Evolutionary conservation across 2,888 invertebrate species (phyloP).

Genomic region (Pasiphila rectangulata): DNA sequence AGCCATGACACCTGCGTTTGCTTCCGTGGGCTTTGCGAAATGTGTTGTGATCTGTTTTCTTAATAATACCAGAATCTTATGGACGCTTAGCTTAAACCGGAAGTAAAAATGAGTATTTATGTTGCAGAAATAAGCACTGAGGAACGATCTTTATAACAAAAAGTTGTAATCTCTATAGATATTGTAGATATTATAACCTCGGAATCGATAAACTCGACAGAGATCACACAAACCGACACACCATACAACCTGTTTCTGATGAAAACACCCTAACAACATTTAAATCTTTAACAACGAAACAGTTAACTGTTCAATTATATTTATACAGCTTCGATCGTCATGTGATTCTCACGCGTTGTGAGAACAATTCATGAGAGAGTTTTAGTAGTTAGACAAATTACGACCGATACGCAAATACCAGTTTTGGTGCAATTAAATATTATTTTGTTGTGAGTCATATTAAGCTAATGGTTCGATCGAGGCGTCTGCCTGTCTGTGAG

Average conservation of each 20-base stretch:
- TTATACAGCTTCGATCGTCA: conserved; percentile 51
- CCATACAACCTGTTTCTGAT: conserved; percentile 26
- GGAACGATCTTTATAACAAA: too few species aligned
- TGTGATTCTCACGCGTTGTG: conserved; percentile 70
- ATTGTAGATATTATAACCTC: background rate
- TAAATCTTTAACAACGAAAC: conserved; percentile 69
- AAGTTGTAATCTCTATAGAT: background rate
- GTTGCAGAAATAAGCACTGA: too few species aligned
- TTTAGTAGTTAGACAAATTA: conserved; percentile 55
- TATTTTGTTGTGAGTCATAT: conserved; percentile 34
- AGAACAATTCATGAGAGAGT: conserved; percentile 59
- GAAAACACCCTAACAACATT: conserved; percentile 41
- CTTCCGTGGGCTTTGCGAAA: conserved; percentile 39
- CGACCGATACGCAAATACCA: conserved; percentile 63
- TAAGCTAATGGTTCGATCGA: conserved; percentile 30
- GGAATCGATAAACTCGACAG: background rate
- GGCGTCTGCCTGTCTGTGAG: conserved; percentile 32
- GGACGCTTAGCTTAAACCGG: too few species aligned
- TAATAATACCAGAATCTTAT: too few species aligned
- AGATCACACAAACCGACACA: background rate
- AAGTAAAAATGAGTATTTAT: too few species aligned
- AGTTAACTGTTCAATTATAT: conserved; percentile 57
- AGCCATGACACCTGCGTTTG: conserved; percentile 69
- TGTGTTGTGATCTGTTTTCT: too few species aligned
- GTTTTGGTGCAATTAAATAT: conserved; percentile 39